A percentile compares a stretch with the other conserved stretches of the same genome.
Conservation (phyloP, 2,888 invertebrate species). For the Phlogophora meticulosa region DNA sequence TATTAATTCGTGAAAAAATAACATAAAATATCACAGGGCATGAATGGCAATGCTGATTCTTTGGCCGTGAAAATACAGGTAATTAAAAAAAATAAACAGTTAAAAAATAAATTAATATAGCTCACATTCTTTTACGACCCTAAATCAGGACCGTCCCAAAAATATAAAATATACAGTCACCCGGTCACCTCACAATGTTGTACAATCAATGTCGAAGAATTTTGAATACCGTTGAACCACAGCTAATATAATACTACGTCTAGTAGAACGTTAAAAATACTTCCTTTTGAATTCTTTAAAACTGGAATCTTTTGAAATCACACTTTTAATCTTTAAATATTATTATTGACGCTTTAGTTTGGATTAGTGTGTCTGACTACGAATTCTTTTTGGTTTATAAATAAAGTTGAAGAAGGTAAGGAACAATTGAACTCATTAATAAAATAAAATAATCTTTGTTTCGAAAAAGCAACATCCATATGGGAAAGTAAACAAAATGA, state of each 20-base stretch:
- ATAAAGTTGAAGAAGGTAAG: not conserved
- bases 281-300: conserved; percentile 53
- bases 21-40: too few species aligned
- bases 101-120: too few species aligned
- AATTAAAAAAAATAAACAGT: too few species aligned
- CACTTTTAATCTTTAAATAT: conserved; percentile 24
- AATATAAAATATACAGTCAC: conserved; percentile 19
- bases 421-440: not conserved
- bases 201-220: conserved; percentile 40
- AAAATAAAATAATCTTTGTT: too few species aligned
- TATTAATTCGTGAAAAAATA: too few species aligned
- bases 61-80: too few species aligned
- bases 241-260: too few species aligned
- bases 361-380: conserved; percentile 12
- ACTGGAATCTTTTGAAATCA: conserved; percentile 49
- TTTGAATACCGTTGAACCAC: conserved; percentile 48
- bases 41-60: too few species aligned
- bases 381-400: conserved; percentile 16
- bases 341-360: conserved; percentile 6
- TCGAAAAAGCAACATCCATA: too few species aligned
- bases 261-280: conserved; percentile 15
- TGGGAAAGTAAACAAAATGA: too few species aligned
- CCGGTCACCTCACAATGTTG: conserved; percentile 31
- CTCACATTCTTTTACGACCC: too few species aligned
- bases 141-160: conserved; percentile 14